Evolutionary conservation across 64 coral and sea anemone species (phyloP), one percentile per base, ranked within the genome.

Genomic region (Porites australiensis): DNA sequence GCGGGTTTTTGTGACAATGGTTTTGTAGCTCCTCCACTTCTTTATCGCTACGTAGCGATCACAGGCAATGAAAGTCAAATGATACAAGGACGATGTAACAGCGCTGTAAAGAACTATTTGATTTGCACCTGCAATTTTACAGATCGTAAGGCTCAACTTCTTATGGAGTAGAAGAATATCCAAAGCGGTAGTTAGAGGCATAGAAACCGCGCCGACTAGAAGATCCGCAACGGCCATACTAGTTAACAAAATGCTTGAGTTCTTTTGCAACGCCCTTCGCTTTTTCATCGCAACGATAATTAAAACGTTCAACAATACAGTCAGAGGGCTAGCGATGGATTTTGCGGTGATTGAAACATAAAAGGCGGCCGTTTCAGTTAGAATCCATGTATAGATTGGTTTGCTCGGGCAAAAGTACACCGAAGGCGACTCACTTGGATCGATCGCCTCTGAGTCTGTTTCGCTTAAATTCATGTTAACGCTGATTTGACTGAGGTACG

Each of bases 381-480:
- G 50, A 19, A 83, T 83, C 80, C 80, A 83, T n/a, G 80, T 68
- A 62, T 66, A 83, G 22, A 59, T 52, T 59, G 77, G 50, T 79
- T 60, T 43, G 13, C 7, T 8, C 45, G 60, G 44, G 43, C 80
- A 83, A 10, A 50, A 65, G 51, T 48, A 83, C 80, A 49, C 61
- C 11, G 44, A 4, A 12, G 16, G 14, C 60, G 46, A 7, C 13
- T 12, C 16, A 6, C 27, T 20, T 12, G 61, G 9, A 22, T 64
- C 16, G 44, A 50, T 14, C 3, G 60, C 18, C 13, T 15, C 46
- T 11, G 67, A 50, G 61, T 64, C 12, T 4, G 45, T 67, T 1
- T 50, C 50, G 59, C 22, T 67, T 7, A 9, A 66, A 62, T 9
- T 49, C 60, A 83, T 67, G 2, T 49, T 13, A 9, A 49, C 10